Percentiles rank a stretch among this genome's conserved stretches.
phyloP scores from a whole-genome alignment of 2,113 vertebrate species.

The Entomyzon cyanotis region DNA sequence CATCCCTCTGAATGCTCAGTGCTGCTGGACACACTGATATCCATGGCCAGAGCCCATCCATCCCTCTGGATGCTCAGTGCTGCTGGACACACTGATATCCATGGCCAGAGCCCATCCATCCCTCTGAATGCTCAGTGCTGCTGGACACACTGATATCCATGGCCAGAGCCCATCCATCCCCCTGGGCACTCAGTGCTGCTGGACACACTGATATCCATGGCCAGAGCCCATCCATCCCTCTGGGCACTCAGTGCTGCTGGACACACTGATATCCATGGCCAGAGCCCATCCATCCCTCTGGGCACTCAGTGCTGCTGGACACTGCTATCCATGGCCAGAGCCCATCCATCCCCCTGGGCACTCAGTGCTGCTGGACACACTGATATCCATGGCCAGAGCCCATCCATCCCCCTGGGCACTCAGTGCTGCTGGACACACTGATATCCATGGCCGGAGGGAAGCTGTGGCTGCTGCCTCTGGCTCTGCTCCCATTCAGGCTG shows the following conservation, averaged over 20 bases:
- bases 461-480: background rate
- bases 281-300: background rate
- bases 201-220: no score
- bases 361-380: background rate
- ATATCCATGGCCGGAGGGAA: accelerated
- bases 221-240: background rate
- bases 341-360: background rate
- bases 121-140: background rate
- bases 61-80: background rate
- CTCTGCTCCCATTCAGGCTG: no score
- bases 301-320: background rate
- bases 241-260: background rate
- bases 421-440: background rate
- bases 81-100: no score
- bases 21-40: no score
- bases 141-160: no score
- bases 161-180: no score
- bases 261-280: no score
- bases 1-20: background rate
- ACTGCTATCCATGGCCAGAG: background rate
- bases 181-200: background rate
- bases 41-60: no score
- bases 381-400: background rate
- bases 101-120: background rate
- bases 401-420: background rate